Base-by-base conservation (phyloP, 2,888 invertebrate genomes). In the Synergus gifuensis region DNA sequence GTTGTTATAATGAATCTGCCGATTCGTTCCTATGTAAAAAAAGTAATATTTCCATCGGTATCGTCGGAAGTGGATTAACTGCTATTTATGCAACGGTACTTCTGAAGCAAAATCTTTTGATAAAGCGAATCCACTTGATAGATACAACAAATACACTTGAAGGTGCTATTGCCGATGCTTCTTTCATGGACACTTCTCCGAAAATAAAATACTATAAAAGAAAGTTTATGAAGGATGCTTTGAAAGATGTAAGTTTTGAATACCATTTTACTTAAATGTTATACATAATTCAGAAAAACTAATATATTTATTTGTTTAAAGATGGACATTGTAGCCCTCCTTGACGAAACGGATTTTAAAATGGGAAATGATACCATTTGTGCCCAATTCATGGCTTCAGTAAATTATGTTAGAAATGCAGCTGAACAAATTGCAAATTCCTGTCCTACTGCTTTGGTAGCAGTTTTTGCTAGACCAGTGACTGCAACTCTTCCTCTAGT, bases 271-370 rank as follows among this genome's bases (percentile, higher is more conserved):
- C 9, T 36, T 0, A 36, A 66, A 42, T 40, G 3, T 22, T 46
- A 54, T n/a, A 14, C 60, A 46, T 76, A 40, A 40, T 40, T 14
- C 12, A 42, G 14, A 5, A 66, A n/a, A 22, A 66, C 3, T 42
- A 66, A 16, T 66, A 11, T n/a, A n/a, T 36, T 36, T n/a, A 60
- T 69, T 78, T 44, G 46, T 67, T 76, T 79, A 42, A 77, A 91
- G 91, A 77, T 85, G 67, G 88, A 90, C 76, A 88, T 91, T 49
- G 85, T 91, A n/a, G 91, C 90, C 14, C 80, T 91, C 66, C 88
- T 91, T 89, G 90, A 91, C 67, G 89, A 91, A 69, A 82, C 82
- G 4, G 86, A 91, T 79, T 82, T 86, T 46, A 76, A 82, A 2
- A 67, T 83, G 66, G 83, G 86, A 18, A 76, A 84, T 54, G 58